Evolutionary conservation across 2,888 invertebrate genomes (phyloP), one percentile per base, ranked within the genome.

Genomic region (Tanytarsus gracilentus): DNA sequence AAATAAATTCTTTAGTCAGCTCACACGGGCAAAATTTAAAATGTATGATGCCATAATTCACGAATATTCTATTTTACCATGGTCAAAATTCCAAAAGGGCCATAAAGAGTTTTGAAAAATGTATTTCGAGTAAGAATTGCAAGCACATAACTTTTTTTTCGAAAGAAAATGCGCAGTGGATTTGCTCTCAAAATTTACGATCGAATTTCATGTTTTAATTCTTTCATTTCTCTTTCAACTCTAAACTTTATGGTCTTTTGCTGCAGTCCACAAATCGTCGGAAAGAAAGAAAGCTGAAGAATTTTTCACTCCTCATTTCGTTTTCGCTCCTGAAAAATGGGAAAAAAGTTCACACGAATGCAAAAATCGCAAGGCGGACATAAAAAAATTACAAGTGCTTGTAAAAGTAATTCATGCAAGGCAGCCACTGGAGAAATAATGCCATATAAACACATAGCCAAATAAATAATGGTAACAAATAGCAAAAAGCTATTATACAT

Each of bases 1-100:
- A 55, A 55, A 55, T 36, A 23, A 55, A 55, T 23, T 40, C 8
- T 40, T n/a, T n/a, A n/a, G n/a, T n/a, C n/a, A n/a, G n/a, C n/a
- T n/a, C n/a, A n/a, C n/a, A n/a, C n/a, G n/a, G n/a, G 33, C 33
- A 33, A n/a, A 8, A 40, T 14, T 16, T 7, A 40, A 16, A 40
- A 40, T 16, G 40, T 40, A 16, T 30, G 18, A 16, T n/a, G 30
- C 52, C 29, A 52, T 52, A 52, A 52, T 52, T 52, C 52, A 52
- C 52, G 7, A 40, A 40, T 40, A 40, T 40, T 40, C 40, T 18
- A 40, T 40, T 40, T 40, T 40, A 40, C 18, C 9, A 33, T 11
- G 9, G 33, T 9, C n/a, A 9, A 33, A 33, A 33, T 33, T 33
- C 11, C 33, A 33, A 33, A n/a, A n/a, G n/a, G n/a, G 6, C 11